Evolutionary conservation across 2,113 vertebrate genomes (phyloP).

Genomic region (Nothoprocta pentlandii): DNA sequence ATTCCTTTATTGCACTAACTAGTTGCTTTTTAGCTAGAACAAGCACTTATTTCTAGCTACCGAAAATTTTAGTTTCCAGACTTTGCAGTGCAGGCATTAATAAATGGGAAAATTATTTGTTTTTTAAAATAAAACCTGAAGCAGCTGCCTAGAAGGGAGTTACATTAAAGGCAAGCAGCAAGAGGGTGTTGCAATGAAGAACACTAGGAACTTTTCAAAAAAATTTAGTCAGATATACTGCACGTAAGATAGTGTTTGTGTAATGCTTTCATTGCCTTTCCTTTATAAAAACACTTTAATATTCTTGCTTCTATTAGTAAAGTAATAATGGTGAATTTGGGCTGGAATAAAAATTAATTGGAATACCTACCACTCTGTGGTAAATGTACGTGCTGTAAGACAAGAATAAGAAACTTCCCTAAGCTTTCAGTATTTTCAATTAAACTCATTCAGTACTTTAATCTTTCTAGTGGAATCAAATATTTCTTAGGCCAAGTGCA

Average conservation of each 20-base stretch:
- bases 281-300: not conserved
- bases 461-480: not conserved
- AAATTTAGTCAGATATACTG: not conserved
- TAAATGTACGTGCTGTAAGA: not conserved
- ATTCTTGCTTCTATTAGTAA: not conserved
- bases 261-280: not conserved
- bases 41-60: not conserved
- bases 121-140: slow-evolving; percentile 9
- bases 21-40: slow-evolving; percentile 26
- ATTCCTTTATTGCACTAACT: not conserved
- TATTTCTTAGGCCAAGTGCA: not conserved
- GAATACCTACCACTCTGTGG: not conserved
- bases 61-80: not conserved
- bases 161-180: not conserved
- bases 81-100: not conserved
- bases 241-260: not conserved
- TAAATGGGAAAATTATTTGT: not conserved
- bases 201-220: not conserved
- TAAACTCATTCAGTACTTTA: slow-evolving; percentile 4
- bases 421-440: not conserved
- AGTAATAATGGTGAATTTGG: not conserved
- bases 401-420: not conserved
- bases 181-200: not conserved
- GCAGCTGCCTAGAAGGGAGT: not conserved
- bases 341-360: not conserved